Conservation (phyloP, 2,888 invertebrate species). For the Platycnemis pennipes region DNA sequence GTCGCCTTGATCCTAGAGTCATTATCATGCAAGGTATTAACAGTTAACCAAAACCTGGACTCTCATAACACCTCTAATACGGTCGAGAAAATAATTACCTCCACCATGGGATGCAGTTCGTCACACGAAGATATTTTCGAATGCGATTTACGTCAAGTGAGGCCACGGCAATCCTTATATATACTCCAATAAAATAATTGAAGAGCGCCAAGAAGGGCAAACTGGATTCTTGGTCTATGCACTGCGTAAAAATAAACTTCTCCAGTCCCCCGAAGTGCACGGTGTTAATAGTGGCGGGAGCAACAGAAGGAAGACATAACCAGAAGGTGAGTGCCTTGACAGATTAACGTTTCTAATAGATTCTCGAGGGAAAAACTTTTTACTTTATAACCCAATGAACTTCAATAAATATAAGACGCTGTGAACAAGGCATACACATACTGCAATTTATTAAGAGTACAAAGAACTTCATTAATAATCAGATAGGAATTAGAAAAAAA, state of each 20-base stretch:
- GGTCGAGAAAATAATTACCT: conserved; percentile 5
- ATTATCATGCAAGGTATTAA: conserved; percentile 21
- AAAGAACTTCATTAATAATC: too few relatives aligned
- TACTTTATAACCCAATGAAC: not conserved
- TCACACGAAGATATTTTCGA: not conserved
- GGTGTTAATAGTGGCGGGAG: not conserved
- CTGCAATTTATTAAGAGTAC: too few relatives aligned
- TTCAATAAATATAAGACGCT: too few relatives aligned
- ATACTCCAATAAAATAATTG: not conserved
- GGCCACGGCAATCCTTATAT: not conserved
- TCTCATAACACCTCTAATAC: not conserved
- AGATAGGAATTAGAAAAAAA: too few relatives aligned
- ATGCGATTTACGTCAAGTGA: not conserved
- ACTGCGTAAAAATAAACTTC: not conserved
- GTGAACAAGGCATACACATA: too few relatives aligned
- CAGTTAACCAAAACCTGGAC: conserved; percentile 12
- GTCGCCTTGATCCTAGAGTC: not conserved
- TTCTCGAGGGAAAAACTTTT: not conserved
- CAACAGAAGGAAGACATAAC: not conserved
- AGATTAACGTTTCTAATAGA: not conserved
- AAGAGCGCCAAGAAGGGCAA: not conserved
- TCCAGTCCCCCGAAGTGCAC: not conserved
- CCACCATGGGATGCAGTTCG: not conserved
- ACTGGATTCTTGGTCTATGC: not conserved
- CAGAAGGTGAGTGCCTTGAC: not conserved